Evolutionary conservation across 2,797 vertebrate species (phyloP).

Genomic region (Poecilia wingei): DNA sequence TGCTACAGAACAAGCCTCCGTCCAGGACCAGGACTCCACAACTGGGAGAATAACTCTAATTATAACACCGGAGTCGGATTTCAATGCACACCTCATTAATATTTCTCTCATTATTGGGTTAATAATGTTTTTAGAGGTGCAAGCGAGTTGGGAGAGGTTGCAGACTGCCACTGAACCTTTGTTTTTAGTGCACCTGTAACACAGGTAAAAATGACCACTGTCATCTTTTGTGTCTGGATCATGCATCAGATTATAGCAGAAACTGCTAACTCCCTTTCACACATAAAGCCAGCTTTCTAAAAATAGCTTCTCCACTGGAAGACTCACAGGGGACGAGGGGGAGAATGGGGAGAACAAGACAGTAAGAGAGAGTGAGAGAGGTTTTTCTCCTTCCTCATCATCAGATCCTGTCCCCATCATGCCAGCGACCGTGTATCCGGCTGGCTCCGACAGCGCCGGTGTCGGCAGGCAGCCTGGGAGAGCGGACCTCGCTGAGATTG

Average conservation of each 20-base stretch:
- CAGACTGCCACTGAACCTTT: constrained; percentile 35
- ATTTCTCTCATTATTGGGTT: constrained; percentile 74
- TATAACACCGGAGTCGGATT: constrained; percentile 78
- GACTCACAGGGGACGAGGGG: constrained; percentile 32
- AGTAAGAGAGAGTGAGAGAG: constrained; percentile 35
- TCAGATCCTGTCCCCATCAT: constrained; percentile 57
- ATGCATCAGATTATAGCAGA: constrained; percentile 52
- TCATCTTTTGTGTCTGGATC: constrained; percentile 28
- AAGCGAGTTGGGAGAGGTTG: constrained; percentile 41
- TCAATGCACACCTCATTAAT: constrained; percentile 76
- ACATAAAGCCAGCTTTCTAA: constrained; percentile 52
- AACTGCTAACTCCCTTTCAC: constrained; percentile 61
- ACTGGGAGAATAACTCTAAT: constrained; percentile 82
- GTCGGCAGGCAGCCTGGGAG: constrained; percentile 46
- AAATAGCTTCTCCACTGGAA: constrained; percentile 68
- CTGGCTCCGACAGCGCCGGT: constrained; percentile 27
- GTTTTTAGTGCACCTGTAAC: constrained; percentile 46
- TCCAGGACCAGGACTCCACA: constrained; percentile 80
- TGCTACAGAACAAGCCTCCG: constrained; percentile 73
- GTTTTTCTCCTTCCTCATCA: constrained; percentile 67
- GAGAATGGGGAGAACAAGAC: constrained; percentile 23
- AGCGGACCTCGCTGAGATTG: constrained; percentile 57
- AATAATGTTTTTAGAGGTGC: constrained; percentile 64
- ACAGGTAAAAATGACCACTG: constrained; percentile 46
- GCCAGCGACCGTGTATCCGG: constrained; percentile 31